Percentiles rank a stretch among this genome's conserved stretches.
Evolutionary conservation across 2,797 vertebrate genomes (phyloP).

Genomic region (Phylloscopus collybita): DNA sequence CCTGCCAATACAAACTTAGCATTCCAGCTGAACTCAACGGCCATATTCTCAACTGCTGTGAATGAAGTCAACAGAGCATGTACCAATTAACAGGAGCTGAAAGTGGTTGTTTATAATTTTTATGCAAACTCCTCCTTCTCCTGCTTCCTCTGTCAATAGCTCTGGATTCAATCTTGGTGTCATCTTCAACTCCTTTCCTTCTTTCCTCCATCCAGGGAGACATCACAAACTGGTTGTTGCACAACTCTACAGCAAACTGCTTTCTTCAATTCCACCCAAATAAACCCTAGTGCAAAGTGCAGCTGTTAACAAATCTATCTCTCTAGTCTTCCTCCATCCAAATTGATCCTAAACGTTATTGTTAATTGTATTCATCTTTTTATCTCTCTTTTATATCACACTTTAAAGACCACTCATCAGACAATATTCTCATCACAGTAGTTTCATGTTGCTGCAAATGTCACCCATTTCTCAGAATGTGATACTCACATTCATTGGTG

Average conservation of each 20-base stretch:
- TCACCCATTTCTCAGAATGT: neutral
- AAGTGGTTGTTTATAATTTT: neutral
- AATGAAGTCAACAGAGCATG: neutral
- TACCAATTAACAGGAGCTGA: neutral
- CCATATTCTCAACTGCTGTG: neutral
- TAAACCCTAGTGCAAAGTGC: neutral
- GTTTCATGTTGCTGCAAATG: neutral
- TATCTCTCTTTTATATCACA: neutral
- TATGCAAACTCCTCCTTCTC: neutral
- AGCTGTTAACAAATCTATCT: neutral
- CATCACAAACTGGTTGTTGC: neutral
- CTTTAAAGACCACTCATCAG: neutral
- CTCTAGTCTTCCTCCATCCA: neutral
- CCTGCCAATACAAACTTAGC: neutral
- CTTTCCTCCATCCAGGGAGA: neutral
- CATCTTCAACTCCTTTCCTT: neutral
- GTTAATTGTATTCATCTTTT: neutral
- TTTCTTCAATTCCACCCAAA: neutral
- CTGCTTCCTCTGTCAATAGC: neutral
- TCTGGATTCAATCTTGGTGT: neutral
- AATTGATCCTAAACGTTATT: neutral
- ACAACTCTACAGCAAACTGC: neutral
- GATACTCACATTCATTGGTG: neutral
- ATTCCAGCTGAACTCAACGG: neutral
- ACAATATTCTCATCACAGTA: neutral